A percentile compares a stretch with the other conserved stretches of the same genome.
These are phyloP conservation scores for Cydia pomonella DNA, from an alignment of 1,140 invertebrate genomes.

Conservation along the genomic window DNA sequence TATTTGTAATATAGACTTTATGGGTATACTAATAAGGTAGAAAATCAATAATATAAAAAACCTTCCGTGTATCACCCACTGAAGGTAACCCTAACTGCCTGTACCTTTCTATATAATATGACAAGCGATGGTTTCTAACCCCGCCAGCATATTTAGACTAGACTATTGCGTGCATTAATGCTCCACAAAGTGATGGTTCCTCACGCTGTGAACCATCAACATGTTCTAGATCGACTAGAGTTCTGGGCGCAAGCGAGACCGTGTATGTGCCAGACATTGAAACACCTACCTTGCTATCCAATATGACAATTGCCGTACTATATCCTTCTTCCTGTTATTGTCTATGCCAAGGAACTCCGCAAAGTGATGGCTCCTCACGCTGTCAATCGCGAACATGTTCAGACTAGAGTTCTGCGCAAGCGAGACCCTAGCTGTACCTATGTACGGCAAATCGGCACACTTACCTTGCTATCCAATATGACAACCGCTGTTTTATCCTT, in stretches of 20 bases:
- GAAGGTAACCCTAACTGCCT: too few species aligned
- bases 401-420: constrained; percentile 84
- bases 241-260: constrained; percentile 61
- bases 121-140: constrained; percentile 84
- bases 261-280: too few species aligned
- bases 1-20: too few species aligned
- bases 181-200: too few species aligned
- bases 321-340: constrained; percentile 82
- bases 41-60: too few species aligned
- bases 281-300: constrained; percentile 86
- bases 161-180: constrained; percentile 82
- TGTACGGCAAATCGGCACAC: too few species aligned
- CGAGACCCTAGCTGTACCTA: too few species aligned
- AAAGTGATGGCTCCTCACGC: constrained; percentile 85
- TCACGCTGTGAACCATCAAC: too few species aligned
- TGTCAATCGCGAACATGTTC: constrained; percentile 87
- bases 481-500: constrained; percentile 85
- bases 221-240: too few species aligned
- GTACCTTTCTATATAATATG: constrained; percentile 88
- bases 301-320: constrained; percentile 86
- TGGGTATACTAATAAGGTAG: too few species aligned
- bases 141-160: constrained; percentile 87
- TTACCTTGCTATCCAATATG: constrained; percentile 87
- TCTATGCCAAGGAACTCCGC: constrained; percentile 87
- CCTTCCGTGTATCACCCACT: too few species aligned